Conservation (phyloP, 2,113 vertebrate species). For the Plecturocebus donacophilus region DNA sequence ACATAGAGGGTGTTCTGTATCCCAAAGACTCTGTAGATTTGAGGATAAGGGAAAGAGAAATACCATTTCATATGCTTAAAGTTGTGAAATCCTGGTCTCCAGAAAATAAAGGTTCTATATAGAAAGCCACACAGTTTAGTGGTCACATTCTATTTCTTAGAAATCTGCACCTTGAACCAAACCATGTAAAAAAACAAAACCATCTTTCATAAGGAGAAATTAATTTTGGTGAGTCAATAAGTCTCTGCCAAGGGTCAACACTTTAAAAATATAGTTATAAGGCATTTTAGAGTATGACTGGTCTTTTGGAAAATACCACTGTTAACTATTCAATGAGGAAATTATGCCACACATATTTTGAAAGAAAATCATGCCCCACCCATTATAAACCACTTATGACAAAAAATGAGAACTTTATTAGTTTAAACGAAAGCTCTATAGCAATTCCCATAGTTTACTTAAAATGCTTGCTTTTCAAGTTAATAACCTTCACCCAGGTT, state of each 20-base stretch:
- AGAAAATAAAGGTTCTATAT: not conserved
- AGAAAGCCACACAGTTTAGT: not conserved
- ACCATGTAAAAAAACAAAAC: not conserved
- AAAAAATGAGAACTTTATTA: slow-evolving; percentile 31
- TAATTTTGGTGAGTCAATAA: not conserved
- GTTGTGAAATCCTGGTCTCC: not conserved
- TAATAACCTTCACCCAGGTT: not conserved
- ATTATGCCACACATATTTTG: not conserved
- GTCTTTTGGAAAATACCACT: not conserved
- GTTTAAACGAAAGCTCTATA: not conserved
- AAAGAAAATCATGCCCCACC: not conserved
- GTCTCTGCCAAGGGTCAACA: not conserved
- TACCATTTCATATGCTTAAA: not conserved
- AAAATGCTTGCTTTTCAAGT: not conserved
- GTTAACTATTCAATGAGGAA: not conserved
- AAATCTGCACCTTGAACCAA: not conserved
- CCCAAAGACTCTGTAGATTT: not conserved
- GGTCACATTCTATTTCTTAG: not conserved
- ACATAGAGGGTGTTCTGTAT: not conserved
- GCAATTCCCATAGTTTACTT: not conserved
- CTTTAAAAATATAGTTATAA: not conserved
- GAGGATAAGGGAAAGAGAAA: not conserved
- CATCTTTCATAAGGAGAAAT: not conserved
- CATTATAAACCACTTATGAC: not conserved
- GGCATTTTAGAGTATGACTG: not conserved